Evolutionary conservation across 2,113 vertebrate genomes (phyloP), one percentile per base, ranked within the genome.

Genomic region (Phylloscopus trochiloides): DNA sequence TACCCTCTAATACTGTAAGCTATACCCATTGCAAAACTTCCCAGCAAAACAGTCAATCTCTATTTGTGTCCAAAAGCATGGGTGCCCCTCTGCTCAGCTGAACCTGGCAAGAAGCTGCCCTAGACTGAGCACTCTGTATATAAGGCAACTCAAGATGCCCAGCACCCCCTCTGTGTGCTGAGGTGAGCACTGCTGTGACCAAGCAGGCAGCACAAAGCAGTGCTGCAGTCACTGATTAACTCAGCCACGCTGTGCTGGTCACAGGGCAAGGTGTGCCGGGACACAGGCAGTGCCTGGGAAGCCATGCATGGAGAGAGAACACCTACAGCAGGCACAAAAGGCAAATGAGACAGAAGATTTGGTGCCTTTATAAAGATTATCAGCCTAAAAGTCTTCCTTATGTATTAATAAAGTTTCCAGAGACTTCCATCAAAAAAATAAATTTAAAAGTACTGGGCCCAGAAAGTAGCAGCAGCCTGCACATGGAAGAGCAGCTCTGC

Each of bases 1-100:
- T 97, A 99, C 98, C 98, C 97, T 97, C 97, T 97, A 76, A 97
- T 92, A 50, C 98, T 98, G 95, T 98, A 98, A 84, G 97, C 96
- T 70, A 97, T 59, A 94, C 98, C 98, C 98, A 99, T 98, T 94
- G 87, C 54, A 79, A 88, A 55, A 66, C 42, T 68, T 75, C 57
- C 52, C 85, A 87, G 52, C 40, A 52, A 36, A 76, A 65, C 2
- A 87, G 47, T 47, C 50, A 65, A 24, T 32, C 66, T 51, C 63
- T 81, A 5, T 31, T 63, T 4, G 28, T 17, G 40, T 59, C 65
- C 68, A 85, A 73, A 88, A 83, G n/a, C 42, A 57, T 7, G 17
- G 7, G 48, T 54, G 55, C 22, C n/a, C 57, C 80, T 78, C 65
- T 75, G 76, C 90, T 61, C 68, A 90, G 66, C 63, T 62, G 73